phyloP scores from a whole-genome alignment of 2,888 invertebrate genomes.

The Plebejus anna region DNA sequence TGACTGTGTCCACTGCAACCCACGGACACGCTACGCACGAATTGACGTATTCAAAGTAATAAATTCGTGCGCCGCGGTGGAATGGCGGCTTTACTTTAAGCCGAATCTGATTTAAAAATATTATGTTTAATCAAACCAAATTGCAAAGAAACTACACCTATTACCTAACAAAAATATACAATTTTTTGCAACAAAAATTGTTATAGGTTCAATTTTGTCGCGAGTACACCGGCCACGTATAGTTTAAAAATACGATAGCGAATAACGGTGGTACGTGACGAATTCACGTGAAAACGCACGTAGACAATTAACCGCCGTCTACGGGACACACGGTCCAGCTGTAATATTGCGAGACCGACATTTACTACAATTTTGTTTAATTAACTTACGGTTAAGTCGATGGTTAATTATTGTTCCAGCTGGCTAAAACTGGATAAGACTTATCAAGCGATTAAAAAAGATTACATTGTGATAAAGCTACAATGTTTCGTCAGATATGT shows the following conservation, averaged over 20 bases:
- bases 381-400: slow-evolving; percentile 4
- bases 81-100: no score
- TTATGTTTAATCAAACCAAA: not conserved
- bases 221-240: slow-evolving; percentile 22
- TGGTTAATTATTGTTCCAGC: not conserved
- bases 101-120: not conserved
- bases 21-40: no score
- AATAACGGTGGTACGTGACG: slow-evolving; percentile 56
- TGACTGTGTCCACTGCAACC: no score
- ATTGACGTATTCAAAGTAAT: no score
- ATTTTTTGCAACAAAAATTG: not conserved
- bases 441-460: not conserved
- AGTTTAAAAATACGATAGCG: slow-evolving; percentile 29
- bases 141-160: not conserved
- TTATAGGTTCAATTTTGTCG: slow-evolving; percentile 26
- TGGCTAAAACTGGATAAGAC: not conserved
- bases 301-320: slow-evolving; percentile 68
- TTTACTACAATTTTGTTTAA: slow-evolving; percentile 8
- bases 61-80: no score
- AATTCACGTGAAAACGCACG: slow-evolving; percentile 68
- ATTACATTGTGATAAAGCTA: not conserved
- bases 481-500: no score
- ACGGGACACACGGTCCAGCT: slow-evolving; percentile 48
- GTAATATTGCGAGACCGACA: slow-evolving; percentile 22
- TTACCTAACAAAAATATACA: not conserved